Percentiles rank a stretch among this genome's conserved stretches.
phyloP scores from a whole-genome alignment of 1,140 invertebrate genomes.

The Cherax destructor region DNA sequence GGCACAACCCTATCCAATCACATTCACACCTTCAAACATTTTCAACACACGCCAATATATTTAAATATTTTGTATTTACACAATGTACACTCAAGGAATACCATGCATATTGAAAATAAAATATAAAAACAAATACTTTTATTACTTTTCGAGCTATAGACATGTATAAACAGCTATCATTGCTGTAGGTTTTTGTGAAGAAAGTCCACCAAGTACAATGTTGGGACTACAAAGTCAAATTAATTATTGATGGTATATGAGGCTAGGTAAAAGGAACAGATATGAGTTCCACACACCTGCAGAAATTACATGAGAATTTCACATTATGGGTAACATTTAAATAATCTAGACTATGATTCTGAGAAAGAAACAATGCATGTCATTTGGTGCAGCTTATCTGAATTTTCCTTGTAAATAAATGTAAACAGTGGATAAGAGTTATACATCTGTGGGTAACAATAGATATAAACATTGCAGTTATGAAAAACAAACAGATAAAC shows the following conservation, averaged over 20 bases:
- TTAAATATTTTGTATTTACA: neutral
- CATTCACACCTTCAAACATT: neutral
- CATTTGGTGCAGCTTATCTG: neutral
- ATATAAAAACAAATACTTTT: neutral
- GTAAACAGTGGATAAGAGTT: neutral
- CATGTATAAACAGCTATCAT: constrained; percentile 5
- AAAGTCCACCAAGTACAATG: constrained; percentile 18
- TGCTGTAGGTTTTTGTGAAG: neutral
- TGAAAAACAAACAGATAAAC: neutral
- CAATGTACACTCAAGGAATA: neutral
- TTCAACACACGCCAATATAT: neutral
- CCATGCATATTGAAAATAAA: neutral
- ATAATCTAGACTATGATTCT: neutral
- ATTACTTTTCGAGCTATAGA: constrained; percentile 15
- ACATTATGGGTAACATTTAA: neutral
- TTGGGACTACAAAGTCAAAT: neutral
- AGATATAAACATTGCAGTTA: neutral
- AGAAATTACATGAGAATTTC: neutral
- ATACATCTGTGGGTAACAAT: too few species aligned
- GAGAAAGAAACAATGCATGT: neutral
- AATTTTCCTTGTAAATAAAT: neutral
- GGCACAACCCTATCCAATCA: neutral
- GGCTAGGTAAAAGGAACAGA: neutral
- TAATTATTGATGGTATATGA: neutral
- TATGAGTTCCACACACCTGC: neutral